Evolutionary conservation across 1,140 invertebrate genomes (phyloP), one percentile per base, ranked within the genome.

Genomic region (Saccostrea echinata): DNA sequence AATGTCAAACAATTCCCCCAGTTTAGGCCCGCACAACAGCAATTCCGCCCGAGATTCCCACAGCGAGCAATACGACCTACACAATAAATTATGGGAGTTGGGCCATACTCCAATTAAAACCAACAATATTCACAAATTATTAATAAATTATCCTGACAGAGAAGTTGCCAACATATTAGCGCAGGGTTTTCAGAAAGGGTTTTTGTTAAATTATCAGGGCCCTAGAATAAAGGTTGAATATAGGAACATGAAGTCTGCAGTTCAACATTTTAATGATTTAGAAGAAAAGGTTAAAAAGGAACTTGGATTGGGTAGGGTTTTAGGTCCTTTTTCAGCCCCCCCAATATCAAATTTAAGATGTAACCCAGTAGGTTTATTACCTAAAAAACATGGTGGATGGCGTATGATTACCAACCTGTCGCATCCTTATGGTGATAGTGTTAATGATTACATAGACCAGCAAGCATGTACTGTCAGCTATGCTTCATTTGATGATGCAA

Each of bases 121-220:
- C n/a, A n/a, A n/a, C n/a, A 84, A 51, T 33, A 27, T 89, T 64
- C 33, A 87, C 43, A 21, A 57, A 13, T 35, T 61, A 27, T 16
- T 89, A 4, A 21, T n/a, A 1, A 55, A 82, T 33, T 84, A 90
- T 52, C 87, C 82, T 51, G 83, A 88, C 61, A 64, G 27, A 12
- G n/a, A 68, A 55, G 64, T 87, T 27, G 80, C 53, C n/a, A n/a
- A n/a, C n/a, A n/a, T n/a, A n/a, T n/a, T n/a, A n/a, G n/a, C n/a
- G n/a, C n/a, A n/a, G n/a, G n/a, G n/a, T n/a, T n/a, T n/a, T n/a
- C n/a, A n/a, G n/a, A n/a, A n/a, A n/a, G n/a, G n/a, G n/a, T n/a
- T n/a, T n/a, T n/a, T n/a, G n/a, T n/a, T n/a, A n/a, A n/a, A n/a
- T n/a, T n/a, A n/a, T n/a, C n/a, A n/a, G n/a, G n/a, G n/a, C n/a